Base-by-base conservation (phyloP, 2,888 invertebrate genomes). In the Drosophila kanekoi region DNA sequence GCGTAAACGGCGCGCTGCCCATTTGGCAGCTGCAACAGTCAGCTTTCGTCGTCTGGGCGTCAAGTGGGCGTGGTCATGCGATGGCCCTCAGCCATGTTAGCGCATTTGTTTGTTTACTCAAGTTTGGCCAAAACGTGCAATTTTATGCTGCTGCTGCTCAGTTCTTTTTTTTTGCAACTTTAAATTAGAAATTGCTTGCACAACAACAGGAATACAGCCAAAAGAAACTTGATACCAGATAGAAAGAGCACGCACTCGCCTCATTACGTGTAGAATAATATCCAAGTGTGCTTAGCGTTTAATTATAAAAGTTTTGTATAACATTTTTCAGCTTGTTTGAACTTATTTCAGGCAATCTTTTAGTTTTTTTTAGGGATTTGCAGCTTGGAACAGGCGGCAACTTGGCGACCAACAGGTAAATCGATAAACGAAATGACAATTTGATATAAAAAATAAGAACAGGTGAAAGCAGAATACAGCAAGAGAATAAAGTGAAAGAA, bases 31-130 rank as follows among this genome's bases (percentile, higher is more conserved):
- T 54, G 53, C 56, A 53, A 41, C 33, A 33, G 57, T 45, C 44
- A 43, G 58, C 47, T 40, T 14, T 41, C 40, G 41, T 45, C 53
- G n/a, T 18, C n/a, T 33, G 28, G 28, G 28, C 28, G 28, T 8
- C 28, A 28, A n/a, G 52, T n/a, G 81, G 68, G 87, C 67, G 79
- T 78, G 76, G 63, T 45, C 45, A 20, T 33, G 51, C 45, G 56
- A 41, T 56, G 63, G 45, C 53, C 47, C 43, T 20, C 44, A 37
- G 59, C 33, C 49, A 44, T 58, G 78, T 44, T 72, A 51, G 54
- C 35, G 58, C 74, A 78, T 73, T 87, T 87, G 72, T 72, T 87
- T 87, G 86, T 79, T 85, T 85, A 72, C 69, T 75, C 51, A 69
- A 84, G 64, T 79, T 81, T 61, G 35, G 56, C 20, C 43, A 66